Conservation (phyloP, 1,140 invertebrate genomes). For the Argopecten irradians region DNA sequence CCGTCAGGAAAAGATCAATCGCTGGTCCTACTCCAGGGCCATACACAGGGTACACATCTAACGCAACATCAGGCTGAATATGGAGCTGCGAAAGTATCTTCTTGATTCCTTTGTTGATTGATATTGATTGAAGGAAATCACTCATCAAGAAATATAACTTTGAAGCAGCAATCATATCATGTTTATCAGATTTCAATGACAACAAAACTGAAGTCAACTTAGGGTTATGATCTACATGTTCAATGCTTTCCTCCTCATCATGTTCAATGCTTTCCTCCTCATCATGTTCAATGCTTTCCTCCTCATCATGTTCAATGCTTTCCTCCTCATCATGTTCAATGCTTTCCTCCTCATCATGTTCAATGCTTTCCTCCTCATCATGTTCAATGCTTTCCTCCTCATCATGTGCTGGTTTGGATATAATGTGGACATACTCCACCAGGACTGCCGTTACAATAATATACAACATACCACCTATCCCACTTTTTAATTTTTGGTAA, state of each 20-base stretch:
- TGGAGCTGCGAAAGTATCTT: not conserved
- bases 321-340: not conserved
- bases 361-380: not conserved
- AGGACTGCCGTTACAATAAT: not conserved
- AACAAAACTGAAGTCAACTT: not conserved
- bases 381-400: not conserved
- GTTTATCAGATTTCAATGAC: no score
- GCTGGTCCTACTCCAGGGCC: not conserved
- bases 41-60: not conserved
- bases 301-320: not conserved
- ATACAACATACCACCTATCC: not conserved
- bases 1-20: not conserved
- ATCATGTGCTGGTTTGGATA: not conserved
- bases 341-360: not conserved
- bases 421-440: not conserved
- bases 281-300: not conserved
- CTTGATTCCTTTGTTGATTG: not conserved
- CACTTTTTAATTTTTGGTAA: not conserved
- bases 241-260: not conserved
- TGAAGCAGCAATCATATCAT: not conserved
- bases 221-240: not conserved
- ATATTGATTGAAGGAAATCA: not conserved
- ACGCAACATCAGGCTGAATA: not conserved
- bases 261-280: not conserved
- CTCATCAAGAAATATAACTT: not conserved